phyloP scores from a whole-genome alignment of 2,888 invertebrate species.

The Iselma pallidipennis region DNA sequence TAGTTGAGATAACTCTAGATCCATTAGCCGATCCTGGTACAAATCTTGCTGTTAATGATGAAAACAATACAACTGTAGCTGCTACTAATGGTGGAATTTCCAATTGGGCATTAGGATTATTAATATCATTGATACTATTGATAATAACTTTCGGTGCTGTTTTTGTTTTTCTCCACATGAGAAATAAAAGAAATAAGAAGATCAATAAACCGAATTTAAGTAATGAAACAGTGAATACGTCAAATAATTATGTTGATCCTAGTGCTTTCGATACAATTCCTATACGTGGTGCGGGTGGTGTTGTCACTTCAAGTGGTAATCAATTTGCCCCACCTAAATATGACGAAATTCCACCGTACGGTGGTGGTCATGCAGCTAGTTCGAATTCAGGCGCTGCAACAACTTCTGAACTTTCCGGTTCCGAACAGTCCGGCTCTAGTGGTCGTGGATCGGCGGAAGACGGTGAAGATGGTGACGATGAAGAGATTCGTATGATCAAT shows the following conservation, averaged over 20 bases:
- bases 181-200: constrained; percentile 79
- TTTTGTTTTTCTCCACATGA: constrained; percentile 82
- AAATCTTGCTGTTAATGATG: constrained; percentile 60
- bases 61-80: constrained; percentile 60
- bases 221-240: constrained; percentile 71
- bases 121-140: constrained; percentile 80
- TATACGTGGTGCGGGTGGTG: constrained; percentile 68
- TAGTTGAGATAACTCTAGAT: constrained; percentile 79
- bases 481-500: constrained; percentile 97
- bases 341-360: constrained; percentile 88
- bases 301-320: constrained; percentile 50
- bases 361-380: constrained; percentile 69
- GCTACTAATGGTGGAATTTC: constrained; percentile 73
- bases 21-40: constrained; percentile 68
- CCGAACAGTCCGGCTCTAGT: constrained; percentile 94
- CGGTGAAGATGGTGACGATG: constrained; percentile 90
- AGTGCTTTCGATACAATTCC: constrained; percentile 90
- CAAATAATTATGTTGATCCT: constrained; percentile 85
- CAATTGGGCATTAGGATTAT: constrained; percentile 86
- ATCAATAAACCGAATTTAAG: constrained; percentile 77
- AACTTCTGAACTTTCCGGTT: constrained; percentile 90
- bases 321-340: constrained; percentile 91
- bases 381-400: constrained; percentile 79
- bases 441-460: constrained; percentile 97
- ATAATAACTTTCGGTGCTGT: constrained; percentile 84